A percentile compares a stretch with the other conserved stretches of the same genome.
phyloP scores from a whole-genome alignment of 2,113 vertebrate species.

The Hyaena hyaena region DNA sequence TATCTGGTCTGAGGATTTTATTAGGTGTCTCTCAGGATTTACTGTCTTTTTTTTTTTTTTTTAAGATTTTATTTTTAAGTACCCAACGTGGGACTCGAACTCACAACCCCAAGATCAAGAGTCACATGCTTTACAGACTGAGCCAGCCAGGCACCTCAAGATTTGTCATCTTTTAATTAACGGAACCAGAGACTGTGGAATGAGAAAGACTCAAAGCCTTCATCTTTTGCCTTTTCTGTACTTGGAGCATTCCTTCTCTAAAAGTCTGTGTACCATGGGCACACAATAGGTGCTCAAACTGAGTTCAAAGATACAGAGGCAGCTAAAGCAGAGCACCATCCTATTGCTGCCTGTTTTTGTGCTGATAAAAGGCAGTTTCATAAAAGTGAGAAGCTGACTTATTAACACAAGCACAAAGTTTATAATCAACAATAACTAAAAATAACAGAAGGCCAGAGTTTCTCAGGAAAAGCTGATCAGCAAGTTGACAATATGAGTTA shows the following conservation, averaged over 20 bases:
- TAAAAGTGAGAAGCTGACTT: neutral
- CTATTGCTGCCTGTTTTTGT: neutral
- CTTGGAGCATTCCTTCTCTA: neutral
- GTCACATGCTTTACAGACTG: too few species aligned
- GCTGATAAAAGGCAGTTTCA: conserved; percentile 14
- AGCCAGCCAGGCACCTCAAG: neutral
- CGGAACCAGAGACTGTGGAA: neutral
- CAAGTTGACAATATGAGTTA: neutral
- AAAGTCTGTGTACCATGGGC: neutral
- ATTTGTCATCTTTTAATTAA: neutral
- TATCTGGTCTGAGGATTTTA: neutral
- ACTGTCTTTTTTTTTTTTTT: too few species aligned
- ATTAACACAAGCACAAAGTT: neutral
- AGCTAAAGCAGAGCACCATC: neutral
- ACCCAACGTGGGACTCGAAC: too few species aligned
- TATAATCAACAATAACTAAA: neutral
- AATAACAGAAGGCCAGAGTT: neutral
- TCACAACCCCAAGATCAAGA: too few species aligned
- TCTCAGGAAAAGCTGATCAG: neutral
- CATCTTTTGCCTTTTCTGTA: neutral
- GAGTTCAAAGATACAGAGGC: neutral
- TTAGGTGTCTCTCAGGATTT: neutral
- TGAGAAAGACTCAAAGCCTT: neutral
- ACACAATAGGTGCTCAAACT: neutral
- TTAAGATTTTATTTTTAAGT: too few species aligned